Evolutionary conservation across 2,888 invertebrate genomes (phyloP), one percentile per base, ranked within the genome.

Genomic region (Linhomoeus sp.): DNA sequence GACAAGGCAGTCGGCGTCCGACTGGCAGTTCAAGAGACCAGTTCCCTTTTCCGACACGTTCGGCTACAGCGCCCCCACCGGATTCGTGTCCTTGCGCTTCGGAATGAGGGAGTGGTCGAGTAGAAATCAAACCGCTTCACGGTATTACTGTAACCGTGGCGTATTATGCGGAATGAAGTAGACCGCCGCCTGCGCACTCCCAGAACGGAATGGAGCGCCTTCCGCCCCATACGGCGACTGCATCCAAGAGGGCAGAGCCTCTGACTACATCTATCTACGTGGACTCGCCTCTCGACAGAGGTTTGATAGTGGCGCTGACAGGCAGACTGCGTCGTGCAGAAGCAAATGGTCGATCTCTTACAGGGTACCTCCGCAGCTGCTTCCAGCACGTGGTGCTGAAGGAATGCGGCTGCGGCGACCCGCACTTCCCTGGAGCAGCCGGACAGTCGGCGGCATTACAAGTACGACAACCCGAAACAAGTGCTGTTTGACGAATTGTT

Each of bases 191-290:
- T n/a, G 29, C 12, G 29, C 12, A 5, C 7, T 29, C 43, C 49
- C 45, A 57, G 56, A 50, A 56, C 45, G 49, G 52, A 45, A 52
- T 58, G 54, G 51, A 56, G 12, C 55, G 60, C 41, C 48, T 60
- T 15, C 56, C 59, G 56, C 57, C 1, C 60, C 60, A 0, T 61
- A 60, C 48, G 61, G 60, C 39, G 59, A 61, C 47, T 61, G 61
- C 52, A 51, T 57, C 7, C 53, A 53, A 17, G 56, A 60, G 46
- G 59, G 57, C 1, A 56, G 53, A 48, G 55, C 57, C 9, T 51
- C 54, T 1, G 51, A 54, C n/a, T 61, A 61, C 48, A 58, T 61
- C 41, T n/a, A n/a, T n/a, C n/a, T 61, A 61, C 41, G 44, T 47
- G 12, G 53, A 57, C 22, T 45, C 54, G 53, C 40, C 61, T 60